These are phyloP conservation scores for Harpagoxenus sublaevis DNA, from an alignment of 2,888 invertebrate species.

Conservation along the genomic window DNA sequence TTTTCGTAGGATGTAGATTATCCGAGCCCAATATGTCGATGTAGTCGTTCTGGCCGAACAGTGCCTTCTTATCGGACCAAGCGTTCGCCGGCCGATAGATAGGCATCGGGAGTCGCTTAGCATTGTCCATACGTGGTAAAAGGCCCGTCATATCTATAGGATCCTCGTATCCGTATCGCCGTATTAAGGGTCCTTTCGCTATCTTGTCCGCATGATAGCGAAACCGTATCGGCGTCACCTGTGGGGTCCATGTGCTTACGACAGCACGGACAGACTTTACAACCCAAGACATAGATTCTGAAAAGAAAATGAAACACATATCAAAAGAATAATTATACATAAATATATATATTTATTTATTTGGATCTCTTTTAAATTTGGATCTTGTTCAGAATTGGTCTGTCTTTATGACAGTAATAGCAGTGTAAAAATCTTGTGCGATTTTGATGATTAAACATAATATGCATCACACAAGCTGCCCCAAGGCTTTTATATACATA, in stretches of 20 bases:
- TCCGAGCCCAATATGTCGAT: slow-evolving; percentile 98
- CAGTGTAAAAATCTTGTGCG: not conserved
- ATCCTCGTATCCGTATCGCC: slow-evolving; percentile 92
- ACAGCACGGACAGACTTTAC: slow-evolving; percentile 63
- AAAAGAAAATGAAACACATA: slow-evolving; percentile 21
- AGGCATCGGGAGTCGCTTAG: slow-evolving; percentile 89
- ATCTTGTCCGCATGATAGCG: slow-evolving; percentile 88
- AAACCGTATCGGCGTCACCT: slow-evolving; percentile 85
- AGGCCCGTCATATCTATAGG: slow-evolving; percentile 90
- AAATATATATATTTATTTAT: not conserved
- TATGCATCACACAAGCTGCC: not conserved
- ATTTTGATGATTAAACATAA: not conserved
- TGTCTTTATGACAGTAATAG: not conserved
- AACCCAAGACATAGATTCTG: slow-evolving; percentile 77
- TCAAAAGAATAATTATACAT: not conserved
- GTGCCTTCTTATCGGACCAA: slow-evolving; percentile 93
- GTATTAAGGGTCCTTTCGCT: slow-evolving; percentile 88
- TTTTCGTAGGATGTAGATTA: slow-evolving; percentile 92
- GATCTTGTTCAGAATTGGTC: not conserved
- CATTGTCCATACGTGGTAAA: slow-evolving; percentile 89
- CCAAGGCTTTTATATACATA: not conserved
- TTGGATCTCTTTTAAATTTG: not conserved
- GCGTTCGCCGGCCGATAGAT: slow-evolving; percentile 90
- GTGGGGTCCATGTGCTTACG: slow-evolving; percentile 81
- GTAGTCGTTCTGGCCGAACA: slow-evolving; percentile 98